Conservation (phyloP, 2,113 vertebrate genomes). For the Lanius ludovicianus region DNA sequence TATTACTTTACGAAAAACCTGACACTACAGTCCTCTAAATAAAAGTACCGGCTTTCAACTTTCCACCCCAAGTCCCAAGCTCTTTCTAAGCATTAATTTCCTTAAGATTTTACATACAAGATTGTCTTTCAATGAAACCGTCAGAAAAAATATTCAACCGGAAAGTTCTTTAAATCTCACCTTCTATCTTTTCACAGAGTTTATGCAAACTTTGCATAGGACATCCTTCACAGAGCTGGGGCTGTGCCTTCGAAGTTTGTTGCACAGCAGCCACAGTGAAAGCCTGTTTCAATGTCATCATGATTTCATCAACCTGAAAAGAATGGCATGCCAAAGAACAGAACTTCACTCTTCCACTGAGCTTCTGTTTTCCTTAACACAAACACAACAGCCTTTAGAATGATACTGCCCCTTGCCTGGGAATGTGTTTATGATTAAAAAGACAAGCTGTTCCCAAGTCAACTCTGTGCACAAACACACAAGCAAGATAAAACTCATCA, state of each 20-base stretch:
- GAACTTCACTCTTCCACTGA: background rate
- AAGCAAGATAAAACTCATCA: background rate
- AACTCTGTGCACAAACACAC: background rate
- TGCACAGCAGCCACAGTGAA: constrained; percentile 92
- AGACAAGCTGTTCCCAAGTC: background rate
- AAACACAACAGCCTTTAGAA: background rate
- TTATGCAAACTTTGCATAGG: constrained; percentile 91
- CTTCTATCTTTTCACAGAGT: constrained; percentile 94
- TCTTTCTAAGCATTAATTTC: background rate
- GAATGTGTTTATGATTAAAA: background rate
- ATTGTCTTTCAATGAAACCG: background rate
- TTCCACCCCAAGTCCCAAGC: background rate
- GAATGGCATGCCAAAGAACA: background rate
- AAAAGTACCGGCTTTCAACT: background rate
- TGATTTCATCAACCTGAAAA: constrained; percentile 94
- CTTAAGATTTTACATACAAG: background rate
- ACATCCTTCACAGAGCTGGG: constrained; percentile 89
- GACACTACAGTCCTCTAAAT: background rate
- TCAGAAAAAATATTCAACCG: background rate
- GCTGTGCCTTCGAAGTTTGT: constrained; percentile 80
- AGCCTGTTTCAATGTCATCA: constrained; percentile 97
- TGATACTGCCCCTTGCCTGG: background rate
- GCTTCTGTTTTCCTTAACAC: background rate
- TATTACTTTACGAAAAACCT: background rate
- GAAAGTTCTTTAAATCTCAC: constrained; percentile 64